A percentile compares a stretch with the other conserved stretches of the same genome.
Evolutionary conservation across 2,888 invertebrate species (phyloP).

Genomic region (Thecocarcelia acutangulata): DNA sequence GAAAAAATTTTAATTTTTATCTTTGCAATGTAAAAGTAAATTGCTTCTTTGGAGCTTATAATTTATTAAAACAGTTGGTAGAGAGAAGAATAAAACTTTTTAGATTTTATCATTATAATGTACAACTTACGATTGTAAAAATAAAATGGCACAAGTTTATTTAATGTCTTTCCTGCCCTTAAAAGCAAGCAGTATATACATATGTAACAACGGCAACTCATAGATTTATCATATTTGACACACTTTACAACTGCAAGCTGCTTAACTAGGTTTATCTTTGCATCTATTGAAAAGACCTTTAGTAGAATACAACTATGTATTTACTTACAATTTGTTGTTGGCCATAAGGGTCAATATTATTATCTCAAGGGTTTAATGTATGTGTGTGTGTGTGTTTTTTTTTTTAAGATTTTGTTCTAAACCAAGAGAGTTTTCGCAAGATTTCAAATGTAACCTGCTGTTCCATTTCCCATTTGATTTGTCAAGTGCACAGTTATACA

Average conservation of each 20-base stretch:
- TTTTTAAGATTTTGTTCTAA: conserved; percentile 16
- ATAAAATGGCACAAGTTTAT: neutral
- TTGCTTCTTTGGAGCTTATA: conserved; percentile 31
- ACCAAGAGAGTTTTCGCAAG: conserved; percentile 28
- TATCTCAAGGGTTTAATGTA: conserved; percentile 24
- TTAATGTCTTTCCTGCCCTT: neutral
- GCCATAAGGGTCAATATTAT: conserved; percentile 35
- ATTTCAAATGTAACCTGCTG: conserved; percentile 37
- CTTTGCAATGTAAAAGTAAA: conserved; percentile 46
- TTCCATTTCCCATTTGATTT: conserved; percentile 53
- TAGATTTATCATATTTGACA: conserved; percentile 44
- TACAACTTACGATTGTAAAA: conserved; percentile 6
- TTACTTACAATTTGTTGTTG: neutral
- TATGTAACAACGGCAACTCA: neutral
- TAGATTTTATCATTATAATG: conserved; percentile 39
- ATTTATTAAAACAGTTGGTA: conserved; percentile 36
- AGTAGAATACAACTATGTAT: neutral
- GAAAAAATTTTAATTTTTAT: conserved; percentile 55
- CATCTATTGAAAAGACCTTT: conserved; percentile 8
- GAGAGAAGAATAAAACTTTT: neutral
- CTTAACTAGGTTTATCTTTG: conserved; percentile 35
- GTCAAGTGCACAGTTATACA: conserved; percentile 21
- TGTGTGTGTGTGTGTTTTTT: no score
- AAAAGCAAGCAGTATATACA: no score
- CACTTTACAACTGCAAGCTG: conserved; percentile 40